Percentiles rank a stretch among this genome's conserved stretches.
Conservation (phyloP, 53 echinoderm and acorn worm genomes). For the Echinarachnius parma region DNA sequence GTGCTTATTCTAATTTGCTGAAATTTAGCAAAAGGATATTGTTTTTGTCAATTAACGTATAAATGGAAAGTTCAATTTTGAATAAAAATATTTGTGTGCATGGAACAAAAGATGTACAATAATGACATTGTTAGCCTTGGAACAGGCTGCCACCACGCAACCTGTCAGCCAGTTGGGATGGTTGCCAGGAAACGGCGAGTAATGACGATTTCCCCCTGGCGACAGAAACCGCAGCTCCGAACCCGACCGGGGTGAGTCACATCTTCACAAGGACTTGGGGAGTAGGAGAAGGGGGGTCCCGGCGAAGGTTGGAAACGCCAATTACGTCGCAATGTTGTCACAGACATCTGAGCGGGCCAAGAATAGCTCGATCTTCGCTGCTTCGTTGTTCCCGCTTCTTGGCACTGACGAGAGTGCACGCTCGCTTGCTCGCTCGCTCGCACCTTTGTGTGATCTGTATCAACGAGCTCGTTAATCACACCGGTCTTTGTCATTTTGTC, state of each 20-base stretch:
- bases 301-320: constrained; percentile 45
- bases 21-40: too few relatives aligned
- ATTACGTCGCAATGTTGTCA: constrained; percentile 46
- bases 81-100: too few relatives aligned
- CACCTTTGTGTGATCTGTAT: not conserved
- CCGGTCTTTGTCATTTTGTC: constrained; percentile 15
- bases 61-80: too few relatives aligned
- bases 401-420: too few relatives aligned
- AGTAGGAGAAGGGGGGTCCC: constrained; percentile 14
- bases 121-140: too few relatives aligned
- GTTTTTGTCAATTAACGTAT: too few relatives aligned
- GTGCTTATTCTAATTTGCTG: too few relatives aligned
- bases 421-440: not conserved
- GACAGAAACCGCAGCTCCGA: constrained; percentile 19
- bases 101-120: too few relatives aligned
- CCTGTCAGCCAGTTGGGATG: constrained; percentile 30
- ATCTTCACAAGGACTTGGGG: not conserved
- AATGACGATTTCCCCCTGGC: constrained; percentile 47
- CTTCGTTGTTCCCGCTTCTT: too few relatives aligned
- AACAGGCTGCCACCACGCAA: constrained; percentile 3
- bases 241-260: not conserved
- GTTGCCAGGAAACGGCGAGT: constrained; percentile 38
- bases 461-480: not conserved
- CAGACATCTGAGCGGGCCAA: constrained; percentile 11
- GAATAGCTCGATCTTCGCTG: constrained; percentile 18